phyloP scores from a whole-genome alignment of 2,797 vertebrate genomes.

The Enteromius mattozi region DNA sequence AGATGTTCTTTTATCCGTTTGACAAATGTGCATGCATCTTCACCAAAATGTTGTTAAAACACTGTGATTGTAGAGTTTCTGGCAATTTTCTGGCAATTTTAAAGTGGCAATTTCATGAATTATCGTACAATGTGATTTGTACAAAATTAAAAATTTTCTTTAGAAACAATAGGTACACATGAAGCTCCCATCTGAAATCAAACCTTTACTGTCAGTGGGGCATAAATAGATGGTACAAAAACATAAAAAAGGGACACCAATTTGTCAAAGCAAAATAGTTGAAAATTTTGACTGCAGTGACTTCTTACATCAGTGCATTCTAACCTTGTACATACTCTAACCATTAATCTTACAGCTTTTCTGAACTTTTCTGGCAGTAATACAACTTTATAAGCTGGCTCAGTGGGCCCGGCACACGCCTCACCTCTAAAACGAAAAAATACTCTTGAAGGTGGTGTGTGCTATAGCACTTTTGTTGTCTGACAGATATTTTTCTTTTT shows the following conservation, averaged over 20 bases:
- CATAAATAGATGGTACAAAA: background rate
- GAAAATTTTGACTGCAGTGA: background rate
- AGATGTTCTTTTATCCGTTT: background rate
- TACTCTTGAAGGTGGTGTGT: background rate
- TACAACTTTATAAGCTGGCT: background rate
- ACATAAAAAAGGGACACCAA: background rate
- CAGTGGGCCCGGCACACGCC: background rate
- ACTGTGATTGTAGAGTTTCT: background rate
- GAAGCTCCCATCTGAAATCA: background rate
- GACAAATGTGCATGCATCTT: background rate
- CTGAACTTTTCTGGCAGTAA: background rate
- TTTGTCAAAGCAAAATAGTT: background rate
- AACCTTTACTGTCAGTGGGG: background rate
- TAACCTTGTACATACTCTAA: background rate
- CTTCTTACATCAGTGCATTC: background rate
- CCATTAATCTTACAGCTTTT: background rate
- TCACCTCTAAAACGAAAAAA: background rate
- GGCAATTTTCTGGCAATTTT: too few species aligned
- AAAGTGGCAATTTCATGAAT: background rate
- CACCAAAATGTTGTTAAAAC: background rate
- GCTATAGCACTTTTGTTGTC: background rate
- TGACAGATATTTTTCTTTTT: background rate
- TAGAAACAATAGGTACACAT: background rate
- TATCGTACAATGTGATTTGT: background rate
- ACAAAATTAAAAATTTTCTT: background rate